These are phyloP conservation scores for Pseudocheirus occidentalis DNA, from an alignment of 2,797 vertebrate genomes.

Conservation along the genomic window DNA sequence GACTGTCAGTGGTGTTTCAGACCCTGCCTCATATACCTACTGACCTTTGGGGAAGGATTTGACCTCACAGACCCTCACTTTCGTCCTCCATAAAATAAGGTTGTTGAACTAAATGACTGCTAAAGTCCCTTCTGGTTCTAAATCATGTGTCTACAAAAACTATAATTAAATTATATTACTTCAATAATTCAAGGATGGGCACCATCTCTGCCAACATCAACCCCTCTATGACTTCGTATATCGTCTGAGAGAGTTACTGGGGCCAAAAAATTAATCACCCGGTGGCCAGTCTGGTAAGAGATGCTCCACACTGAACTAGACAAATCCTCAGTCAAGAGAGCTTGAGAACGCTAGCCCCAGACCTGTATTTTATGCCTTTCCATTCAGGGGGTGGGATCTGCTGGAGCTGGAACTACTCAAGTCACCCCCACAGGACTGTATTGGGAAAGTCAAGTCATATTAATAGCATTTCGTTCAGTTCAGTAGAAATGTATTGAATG, in stretches of 20 bases:
- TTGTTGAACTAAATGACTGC: not conserved
- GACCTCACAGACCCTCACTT: not conserved
- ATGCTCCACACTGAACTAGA: not conserved
- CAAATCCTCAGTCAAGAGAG: not conserved
- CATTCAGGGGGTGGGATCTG: not conserved
- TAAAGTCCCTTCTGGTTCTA: not conserved
- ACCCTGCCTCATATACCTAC: not conserved
- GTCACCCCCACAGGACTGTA: not conserved
- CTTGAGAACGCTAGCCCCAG: not conserved
- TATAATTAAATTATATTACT: not conserved
- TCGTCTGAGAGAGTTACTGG: not conserved
- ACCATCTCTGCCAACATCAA: not conserved
- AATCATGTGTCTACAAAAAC: not conserved
- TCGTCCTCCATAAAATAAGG: not conserved
- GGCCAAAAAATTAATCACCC: not conserved
- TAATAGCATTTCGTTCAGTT: not conserved
- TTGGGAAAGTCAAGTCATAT: not conserved
- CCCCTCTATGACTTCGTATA: not conserved
- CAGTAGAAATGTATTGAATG: not conserved
- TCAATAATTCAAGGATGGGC: not conserved
- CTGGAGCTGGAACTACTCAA: not conserved
- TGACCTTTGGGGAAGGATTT: not conserved
- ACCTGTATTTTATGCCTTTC: not conserved
- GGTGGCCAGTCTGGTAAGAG: not conserved
- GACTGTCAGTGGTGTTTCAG: not conserved